Evolutionary conservation across 2,113 vertebrate genomes (phyloP).

Genomic region (Centropristis striata): DNA sequence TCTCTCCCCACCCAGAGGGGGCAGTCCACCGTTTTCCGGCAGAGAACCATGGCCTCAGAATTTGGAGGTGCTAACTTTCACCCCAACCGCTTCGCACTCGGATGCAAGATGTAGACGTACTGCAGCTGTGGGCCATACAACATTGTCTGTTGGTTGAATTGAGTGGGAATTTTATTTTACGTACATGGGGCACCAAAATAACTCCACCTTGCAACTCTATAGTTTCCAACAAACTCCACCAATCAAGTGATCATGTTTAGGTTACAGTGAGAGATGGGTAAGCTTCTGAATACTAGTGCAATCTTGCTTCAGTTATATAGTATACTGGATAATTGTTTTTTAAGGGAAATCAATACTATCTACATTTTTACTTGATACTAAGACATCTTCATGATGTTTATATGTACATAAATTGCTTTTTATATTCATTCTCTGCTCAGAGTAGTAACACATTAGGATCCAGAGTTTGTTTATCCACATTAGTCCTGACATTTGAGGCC

Average conservation of each 20-base stretch:
- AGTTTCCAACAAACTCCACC: too few species aligned
- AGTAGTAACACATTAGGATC: neutral
- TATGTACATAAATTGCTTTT: neutral
- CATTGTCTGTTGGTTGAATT: neutral
- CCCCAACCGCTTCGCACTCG: too few species aligned
- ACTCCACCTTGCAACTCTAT: too few species aligned
- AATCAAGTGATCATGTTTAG: neutral
- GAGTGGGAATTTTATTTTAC: neutral
- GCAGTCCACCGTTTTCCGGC: too few species aligned
- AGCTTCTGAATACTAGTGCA: too few species aligned
- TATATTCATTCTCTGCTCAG: neutral
- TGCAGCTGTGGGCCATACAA: neutral
- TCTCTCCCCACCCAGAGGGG: too few species aligned
- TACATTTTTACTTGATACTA: neutral
- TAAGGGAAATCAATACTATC: neutral
- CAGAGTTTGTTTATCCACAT: slow-evolving; percentile 39
- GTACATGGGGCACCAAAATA: neutral
- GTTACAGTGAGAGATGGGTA: neutral
- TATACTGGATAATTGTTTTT: neutral
- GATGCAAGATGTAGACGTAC: neutral
- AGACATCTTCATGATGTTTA: neutral
- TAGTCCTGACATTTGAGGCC: slow-evolving; percentile 41
- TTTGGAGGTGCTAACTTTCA: too few species aligned
- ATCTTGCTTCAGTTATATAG: too few species aligned
- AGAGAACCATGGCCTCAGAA: too few species aligned